phyloP scores from a whole-genome alignment of 2,113 vertebrate genomes.

The Arvicanthis niloticus region DNA sequence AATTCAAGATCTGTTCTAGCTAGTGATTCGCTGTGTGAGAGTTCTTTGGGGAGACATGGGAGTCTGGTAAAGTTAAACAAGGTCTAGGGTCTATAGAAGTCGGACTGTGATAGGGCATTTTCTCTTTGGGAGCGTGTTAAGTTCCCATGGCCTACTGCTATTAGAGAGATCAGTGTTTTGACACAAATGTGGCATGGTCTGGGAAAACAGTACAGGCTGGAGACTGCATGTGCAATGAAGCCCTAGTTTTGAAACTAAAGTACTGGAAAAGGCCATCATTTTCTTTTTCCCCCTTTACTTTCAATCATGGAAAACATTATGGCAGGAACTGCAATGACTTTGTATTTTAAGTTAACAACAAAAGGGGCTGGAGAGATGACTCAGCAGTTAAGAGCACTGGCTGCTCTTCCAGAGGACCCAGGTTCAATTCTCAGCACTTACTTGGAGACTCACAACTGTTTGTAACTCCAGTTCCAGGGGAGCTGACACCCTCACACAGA shows the following conservation, averaged over 20 bases:
- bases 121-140: neutral
- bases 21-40: neutral
- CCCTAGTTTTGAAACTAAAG: conserved; percentile 29
- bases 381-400: neutral
- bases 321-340: neutral
- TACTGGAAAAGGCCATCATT: neutral
- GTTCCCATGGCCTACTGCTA: neutral
- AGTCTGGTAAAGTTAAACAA: neutral
- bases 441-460: neutral
- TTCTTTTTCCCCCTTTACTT: conserved; percentile 29
- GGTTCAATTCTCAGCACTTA: neutral
- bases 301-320: conserved; percentile 4
- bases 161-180: conserved; percentile 6
- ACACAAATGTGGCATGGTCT: neutral
- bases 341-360: neutral
- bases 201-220: neutral
- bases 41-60: neutral
- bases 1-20: neutral
- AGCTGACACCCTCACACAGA: neutral
- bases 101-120: conserved; percentile 20
- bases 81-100: neutral
- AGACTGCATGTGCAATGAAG: neutral
- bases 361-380: neutral
- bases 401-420: neutral
- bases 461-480: neutral